phyloP scores from a whole-genome alignment of 2,797 vertebrate genomes.

The Halcyon leucocephala region DNA sequence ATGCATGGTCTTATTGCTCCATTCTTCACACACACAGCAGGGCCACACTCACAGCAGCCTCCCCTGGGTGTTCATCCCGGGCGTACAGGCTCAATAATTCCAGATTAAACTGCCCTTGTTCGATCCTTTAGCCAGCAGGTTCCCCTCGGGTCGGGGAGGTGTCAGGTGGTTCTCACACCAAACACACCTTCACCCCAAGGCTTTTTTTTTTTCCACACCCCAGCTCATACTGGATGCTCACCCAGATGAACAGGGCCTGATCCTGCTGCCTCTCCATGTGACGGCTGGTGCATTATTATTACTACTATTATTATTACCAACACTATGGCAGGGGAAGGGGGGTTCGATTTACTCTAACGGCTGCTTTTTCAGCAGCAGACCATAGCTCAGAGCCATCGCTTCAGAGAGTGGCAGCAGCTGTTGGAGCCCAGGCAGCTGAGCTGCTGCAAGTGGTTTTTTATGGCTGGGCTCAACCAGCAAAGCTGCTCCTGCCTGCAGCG shows the following conservation, averaged over 20 bases:
- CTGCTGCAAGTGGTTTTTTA: not conserved
- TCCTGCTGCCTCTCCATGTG: not conserved
- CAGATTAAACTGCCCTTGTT: not conserved
- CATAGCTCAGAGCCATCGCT: not conserved
- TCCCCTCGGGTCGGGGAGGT: not conserved
- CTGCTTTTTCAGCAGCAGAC: not conserved
- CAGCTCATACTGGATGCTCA: fast-evolving
- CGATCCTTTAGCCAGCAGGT: too few relatives aligned
- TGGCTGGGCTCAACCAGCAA: not conserved
- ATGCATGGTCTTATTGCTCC: not conserved
- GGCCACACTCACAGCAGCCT: fast-evolving
- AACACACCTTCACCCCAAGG: not conserved
- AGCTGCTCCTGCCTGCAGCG: not conserved
- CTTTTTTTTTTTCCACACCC: too few relatives aligned
- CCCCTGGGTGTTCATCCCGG: not conserved
- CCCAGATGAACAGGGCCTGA: not conserved
- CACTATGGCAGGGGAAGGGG: not conserved
- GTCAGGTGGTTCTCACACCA: not conserved
- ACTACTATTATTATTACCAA: not conserved
- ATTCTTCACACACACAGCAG: not conserved
- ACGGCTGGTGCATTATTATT: fast-evolving
- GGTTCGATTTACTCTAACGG: fast-evolving
- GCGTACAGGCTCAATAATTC: not conserved
- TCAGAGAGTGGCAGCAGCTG: not conserved
- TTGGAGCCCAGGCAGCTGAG: not conserved